Conservation (phyloP, 1,140 invertebrate species). For the Zaprionus ghesquierei region DNA sequence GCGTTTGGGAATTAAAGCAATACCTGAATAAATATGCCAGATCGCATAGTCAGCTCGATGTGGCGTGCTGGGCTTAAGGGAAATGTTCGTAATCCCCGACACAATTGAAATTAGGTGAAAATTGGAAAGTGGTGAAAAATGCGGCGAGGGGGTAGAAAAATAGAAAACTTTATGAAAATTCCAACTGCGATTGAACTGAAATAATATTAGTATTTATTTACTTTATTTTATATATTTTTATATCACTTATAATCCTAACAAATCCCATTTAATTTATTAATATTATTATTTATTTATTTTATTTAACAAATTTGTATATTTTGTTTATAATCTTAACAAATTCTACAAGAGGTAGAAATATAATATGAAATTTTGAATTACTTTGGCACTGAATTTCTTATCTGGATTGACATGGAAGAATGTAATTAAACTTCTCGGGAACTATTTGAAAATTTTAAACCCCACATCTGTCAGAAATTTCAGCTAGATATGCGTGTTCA, state of each 20-base stretch:
- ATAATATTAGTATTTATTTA: no score
- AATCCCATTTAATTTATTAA: no score
- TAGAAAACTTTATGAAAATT: not conserved
- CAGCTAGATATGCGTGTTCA: not conserved
- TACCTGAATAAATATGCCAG: constrained; percentile 24
- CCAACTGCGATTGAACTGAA: not conserved
- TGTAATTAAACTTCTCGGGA: not conserved
- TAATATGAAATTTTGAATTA: no score
- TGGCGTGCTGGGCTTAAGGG: not conserved
- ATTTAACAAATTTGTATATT: no score
- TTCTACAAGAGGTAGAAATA: no score
- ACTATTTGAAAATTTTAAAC: not conserved
- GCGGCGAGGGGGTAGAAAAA: not conserved
- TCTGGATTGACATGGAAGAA: not conserved
- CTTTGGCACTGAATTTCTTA: not conserved
- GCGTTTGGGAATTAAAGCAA: constrained; percentile 20
- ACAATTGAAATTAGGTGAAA: constrained; percentile 1
- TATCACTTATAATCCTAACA: no score
- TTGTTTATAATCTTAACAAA: no score
- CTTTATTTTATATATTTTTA: no score
- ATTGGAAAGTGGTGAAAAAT: not conserved
- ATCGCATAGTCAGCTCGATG: not conserved
- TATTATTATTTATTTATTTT: no score
- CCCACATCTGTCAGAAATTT: not conserved
- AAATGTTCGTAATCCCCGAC: constrained; percentile 11